phyloP scores from a whole-genome alignment of 35 echinoderm and acorn worm species.

The Hemicentrotus pulcherrimus region DNA sequence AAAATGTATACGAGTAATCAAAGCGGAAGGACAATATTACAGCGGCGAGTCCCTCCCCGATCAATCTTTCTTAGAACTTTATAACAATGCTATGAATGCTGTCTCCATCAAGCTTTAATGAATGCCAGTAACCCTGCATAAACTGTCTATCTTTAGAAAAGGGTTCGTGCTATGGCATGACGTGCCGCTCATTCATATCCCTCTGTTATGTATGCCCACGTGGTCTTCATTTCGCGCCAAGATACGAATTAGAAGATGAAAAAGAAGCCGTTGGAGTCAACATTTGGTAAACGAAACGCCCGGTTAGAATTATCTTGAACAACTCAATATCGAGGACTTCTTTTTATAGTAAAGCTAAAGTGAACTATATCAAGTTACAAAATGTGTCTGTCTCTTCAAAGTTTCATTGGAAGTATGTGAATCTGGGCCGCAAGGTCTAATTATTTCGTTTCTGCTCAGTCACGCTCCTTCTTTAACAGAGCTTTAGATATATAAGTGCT shows the following conservation, averaged over 20 bases:
- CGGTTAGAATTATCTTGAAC: not conserved
- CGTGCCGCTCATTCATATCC: not conserved
- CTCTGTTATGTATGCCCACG: not conserved
- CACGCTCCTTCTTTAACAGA: too few species aligned
- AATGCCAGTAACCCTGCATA: not conserved
- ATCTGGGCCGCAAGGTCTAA: not conserved
- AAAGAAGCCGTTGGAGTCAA: not conserved
- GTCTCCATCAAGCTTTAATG: constrained; percentile 1
- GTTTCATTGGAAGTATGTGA: not conserved
- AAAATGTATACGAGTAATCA: too few species aligned
- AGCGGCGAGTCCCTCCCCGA: too few species aligned
- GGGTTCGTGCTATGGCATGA: not conserved
- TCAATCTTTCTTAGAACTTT: not conserved
- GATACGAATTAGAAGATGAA: not conserved
- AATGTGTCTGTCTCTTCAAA: not conserved
- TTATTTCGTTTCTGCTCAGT: not conserved
- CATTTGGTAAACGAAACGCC: not conserved
- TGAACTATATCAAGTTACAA: not conserved
- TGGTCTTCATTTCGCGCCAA: not conserved
- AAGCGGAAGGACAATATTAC: too few species aligned
- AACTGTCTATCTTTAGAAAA: not conserved
- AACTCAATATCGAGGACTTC: not conserved
- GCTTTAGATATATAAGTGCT: too few species aligned
- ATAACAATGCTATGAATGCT: not conserved
- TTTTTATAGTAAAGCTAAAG: not conserved